Conservation (phyloP, 2,797 vertebrate genomes). For the Falco cherrug region DNA sequence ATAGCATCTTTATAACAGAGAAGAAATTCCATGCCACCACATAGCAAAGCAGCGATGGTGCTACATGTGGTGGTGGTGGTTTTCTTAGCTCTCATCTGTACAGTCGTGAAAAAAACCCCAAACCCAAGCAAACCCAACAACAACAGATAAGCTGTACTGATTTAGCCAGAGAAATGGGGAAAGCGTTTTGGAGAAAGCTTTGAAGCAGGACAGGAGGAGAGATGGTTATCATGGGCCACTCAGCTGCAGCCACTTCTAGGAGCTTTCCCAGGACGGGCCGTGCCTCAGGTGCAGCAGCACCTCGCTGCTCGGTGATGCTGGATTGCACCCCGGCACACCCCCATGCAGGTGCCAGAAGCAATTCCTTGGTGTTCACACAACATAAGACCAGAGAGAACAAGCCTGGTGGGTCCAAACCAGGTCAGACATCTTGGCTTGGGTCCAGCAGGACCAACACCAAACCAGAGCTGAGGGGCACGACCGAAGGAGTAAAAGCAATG, state of each 20-base stretch:
- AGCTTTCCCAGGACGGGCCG: not conserved
- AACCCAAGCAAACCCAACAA: no score
- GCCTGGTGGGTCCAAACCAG: not conserved
- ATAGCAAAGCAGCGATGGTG: not conserved
- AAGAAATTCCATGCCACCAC: not conserved
- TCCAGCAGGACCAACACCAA: not conserved
- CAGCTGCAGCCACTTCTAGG: not conserved
- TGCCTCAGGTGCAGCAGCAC: not conserved
- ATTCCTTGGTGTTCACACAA: not conserved
- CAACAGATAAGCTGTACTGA: not conserved
- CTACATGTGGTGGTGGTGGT: fast-evolving
- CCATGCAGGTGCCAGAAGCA: not conserved
- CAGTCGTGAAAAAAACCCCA: not conserved
- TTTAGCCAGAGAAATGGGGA: not conserved
- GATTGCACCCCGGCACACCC: not conserved
- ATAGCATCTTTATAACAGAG: not conserved
- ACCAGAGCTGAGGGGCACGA: not conserved
- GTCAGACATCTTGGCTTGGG: not conserved
- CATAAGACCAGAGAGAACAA: not conserved
- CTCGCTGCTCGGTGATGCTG: not conserved
- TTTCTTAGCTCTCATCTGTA: not conserved
- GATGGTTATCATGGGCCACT: not conserved
- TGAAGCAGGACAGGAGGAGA: not conserved
- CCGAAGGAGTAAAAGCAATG: not conserved
- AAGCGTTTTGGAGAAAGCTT: not conserved